Conservation (phyloP, 2,113 vertebrate species). For the Vulpes vulpes region DNA sequence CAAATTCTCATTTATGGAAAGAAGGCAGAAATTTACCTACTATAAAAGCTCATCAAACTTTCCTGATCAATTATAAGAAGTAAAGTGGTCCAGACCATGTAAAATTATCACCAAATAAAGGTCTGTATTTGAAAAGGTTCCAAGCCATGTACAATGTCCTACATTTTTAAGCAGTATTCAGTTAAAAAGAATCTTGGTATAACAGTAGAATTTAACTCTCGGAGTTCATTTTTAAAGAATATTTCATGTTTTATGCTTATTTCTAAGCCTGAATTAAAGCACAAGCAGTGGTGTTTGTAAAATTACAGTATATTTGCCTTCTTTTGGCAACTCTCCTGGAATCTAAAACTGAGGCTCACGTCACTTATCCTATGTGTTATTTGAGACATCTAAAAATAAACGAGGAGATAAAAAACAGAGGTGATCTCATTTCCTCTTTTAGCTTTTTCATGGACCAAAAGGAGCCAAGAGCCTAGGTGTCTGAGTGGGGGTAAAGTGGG, state of each 20-base stretch:
- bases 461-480: not conserved
- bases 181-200: not conserved
- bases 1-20: not conserved
- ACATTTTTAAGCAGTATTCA: not conserved
- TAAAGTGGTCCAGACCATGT: not conserved
- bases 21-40: not conserved
- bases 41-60: not conserved
- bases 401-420: constrained; percentile 57
- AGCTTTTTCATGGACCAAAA: not conserved
- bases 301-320: not conserved
- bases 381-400: constrained; percentile 65
- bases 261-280: not conserved
- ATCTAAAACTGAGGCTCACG: not conserved
- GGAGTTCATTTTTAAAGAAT: not conserved
- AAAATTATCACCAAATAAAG: not conserved
- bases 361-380: constrained; percentile 38
- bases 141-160: not conserved
- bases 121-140: not conserved
- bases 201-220: not conserved
- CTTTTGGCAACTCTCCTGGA: constrained; percentile 9
- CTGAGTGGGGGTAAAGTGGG: not conserved
- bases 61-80: not conserved
- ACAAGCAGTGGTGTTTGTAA: not conserved
- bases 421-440: constrained; percentile 59
- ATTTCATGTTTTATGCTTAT: not conserved